phyloP scores from a whole-genome alignment of 2,113 vertebrate genomes.

The Capreolus pygargus region DNA sequence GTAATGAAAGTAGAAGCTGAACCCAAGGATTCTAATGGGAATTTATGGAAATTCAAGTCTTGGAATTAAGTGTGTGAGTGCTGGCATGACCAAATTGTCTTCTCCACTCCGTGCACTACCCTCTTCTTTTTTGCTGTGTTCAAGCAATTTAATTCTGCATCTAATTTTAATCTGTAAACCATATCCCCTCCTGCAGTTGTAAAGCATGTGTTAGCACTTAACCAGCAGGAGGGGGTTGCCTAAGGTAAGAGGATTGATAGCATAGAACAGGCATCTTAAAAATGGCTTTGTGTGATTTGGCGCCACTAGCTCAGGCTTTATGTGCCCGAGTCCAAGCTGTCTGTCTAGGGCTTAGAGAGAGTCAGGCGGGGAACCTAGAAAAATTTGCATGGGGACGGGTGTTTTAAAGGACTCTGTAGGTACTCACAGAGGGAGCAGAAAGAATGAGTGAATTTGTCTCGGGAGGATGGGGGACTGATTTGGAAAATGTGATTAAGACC shows the following conservation, averaged over 20 bases:
- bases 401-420: neutral
- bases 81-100: neutral
- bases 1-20: neutral
- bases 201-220: conserved; percentile 65
- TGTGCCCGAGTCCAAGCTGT: neutral
- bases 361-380: neutral
- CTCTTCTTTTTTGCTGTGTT: conserved; percentile 34
- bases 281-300: conserved; percentile 52
- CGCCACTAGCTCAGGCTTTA: neutral
- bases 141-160: conserved; percentile 59
- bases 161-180: conserved; percentile 67
- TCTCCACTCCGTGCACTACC: neutral
- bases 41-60: neutral
- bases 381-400: neutral
- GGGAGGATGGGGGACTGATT: neutral
- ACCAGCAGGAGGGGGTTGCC: conserved; percentile 45
- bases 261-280: conserved; percentile 34
- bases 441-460: neutral
- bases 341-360: neutral
- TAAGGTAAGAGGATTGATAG: conserved; percentile 52
- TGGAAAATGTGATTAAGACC: neutral
- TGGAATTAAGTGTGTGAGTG: conserved; percentile 2
- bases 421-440: neutral
- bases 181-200: conserved; percentile 19
- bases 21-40: neutral